phyloP scores from a whole-genome alignment of 2,113 vertebrate genomes.

The Coturnix japonica region DNA sequence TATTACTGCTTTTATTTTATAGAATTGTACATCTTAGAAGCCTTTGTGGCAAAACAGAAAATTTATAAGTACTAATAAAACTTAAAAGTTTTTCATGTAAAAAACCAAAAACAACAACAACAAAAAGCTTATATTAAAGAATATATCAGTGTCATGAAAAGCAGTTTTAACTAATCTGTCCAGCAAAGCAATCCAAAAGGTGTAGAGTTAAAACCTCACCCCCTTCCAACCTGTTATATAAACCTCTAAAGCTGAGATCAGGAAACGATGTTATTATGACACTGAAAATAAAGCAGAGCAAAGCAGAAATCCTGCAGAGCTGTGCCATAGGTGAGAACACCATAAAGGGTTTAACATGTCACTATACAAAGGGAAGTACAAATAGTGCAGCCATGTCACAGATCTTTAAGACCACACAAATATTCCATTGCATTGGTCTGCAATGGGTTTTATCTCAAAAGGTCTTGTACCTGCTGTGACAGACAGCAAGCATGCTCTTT shows the following conservation, averaged over 20 bases:
- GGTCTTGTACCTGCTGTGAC: neutral
- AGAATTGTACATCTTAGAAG: neutral
- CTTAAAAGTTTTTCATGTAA: neutral
- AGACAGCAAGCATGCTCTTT: neutral
- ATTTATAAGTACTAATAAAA: neutral
- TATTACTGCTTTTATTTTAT: neutral
- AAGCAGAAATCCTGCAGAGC: neutral
- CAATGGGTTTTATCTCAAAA: neutral
- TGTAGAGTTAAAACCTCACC: neutral
- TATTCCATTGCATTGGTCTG: neutral
- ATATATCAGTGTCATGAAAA: neutral
- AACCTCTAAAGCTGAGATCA: neutral
- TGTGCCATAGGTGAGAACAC: neutral
- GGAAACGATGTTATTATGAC: neutral
- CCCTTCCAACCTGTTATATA: neutral
- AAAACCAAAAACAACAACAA: neutral
- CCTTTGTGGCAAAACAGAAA: neutral
- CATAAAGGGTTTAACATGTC: neutral
- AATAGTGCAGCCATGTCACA: accelerated
- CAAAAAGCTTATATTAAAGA: accelerated
- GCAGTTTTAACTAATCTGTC: neutral
- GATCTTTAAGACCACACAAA: neutral
- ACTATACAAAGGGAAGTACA: neutral
- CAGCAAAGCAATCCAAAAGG: neutral
- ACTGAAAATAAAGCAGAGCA: neutral